Percentiles rank a stretch among this genome's conserved stretches.
These are phyloP conservation scores for Hylaeus volcanicus DNA, from an alignment of 1,140 invertebrate species.

Conservation along the genomic window DNA sequence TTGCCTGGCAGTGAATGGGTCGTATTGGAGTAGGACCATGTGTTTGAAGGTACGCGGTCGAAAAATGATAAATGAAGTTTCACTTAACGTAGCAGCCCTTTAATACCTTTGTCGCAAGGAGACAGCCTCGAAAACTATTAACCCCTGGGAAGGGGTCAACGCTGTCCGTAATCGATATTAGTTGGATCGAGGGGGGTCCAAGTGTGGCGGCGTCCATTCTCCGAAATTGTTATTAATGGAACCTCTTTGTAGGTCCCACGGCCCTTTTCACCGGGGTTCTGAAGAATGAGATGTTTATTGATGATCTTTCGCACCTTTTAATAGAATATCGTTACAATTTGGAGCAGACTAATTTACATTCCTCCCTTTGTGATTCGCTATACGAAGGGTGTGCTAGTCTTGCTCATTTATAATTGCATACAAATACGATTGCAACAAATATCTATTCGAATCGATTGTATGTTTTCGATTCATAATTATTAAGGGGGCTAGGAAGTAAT, in stretches of 20 bases:
- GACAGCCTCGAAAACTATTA: conserved; percentile 1
- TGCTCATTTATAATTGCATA: too few relatives aligned
- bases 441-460: too few relatives aligned
- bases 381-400: too few relatives aligned
- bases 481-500: too few relatives aligned
- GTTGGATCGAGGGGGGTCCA: neutral
- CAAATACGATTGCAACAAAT: too few relatives aligned
- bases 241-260: neutral
- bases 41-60: too few relatives aligned
- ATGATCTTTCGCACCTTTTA: conserved; percentile 10
- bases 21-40: too few relatives aligned
- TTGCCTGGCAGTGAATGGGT: too few relatives aligned
- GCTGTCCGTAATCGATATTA: conserved; percentile 2
- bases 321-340: neutral
- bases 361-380: neutral
- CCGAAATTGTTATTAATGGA: conserved; percentile 21
- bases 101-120: conserved; percentile 23
- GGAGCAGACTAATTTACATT: neutral
- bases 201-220: neutral
- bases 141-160: conserved; percentile 5
- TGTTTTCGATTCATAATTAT: too few relatives aligned
- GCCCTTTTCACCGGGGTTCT: neutral
- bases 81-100: neutral
- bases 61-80: conserved; percentile 39
- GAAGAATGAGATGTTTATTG: conserved; percentile 8